These are phyloP conservation scores for Rhea americana DNA, from an alignment of 2,113 vertebrate genomes.

Conservation along the genomic window DNA sequence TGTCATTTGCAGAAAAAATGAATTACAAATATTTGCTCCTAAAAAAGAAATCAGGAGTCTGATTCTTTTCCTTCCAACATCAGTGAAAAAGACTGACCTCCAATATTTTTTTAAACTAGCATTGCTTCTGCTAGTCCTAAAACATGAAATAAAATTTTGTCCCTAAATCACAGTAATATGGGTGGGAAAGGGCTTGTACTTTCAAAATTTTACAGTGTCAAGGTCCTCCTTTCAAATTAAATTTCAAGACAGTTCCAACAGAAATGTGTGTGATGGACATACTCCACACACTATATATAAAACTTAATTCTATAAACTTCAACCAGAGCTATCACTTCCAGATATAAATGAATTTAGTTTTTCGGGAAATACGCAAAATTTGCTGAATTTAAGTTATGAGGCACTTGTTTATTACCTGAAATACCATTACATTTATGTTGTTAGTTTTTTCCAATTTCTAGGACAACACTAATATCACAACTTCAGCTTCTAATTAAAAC, in stretches of 20 bases:
- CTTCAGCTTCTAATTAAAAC: neutral
- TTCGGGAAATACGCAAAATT: neutral
- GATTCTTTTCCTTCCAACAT: neutral
- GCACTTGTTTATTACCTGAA: neutral
- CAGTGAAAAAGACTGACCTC: neutral
- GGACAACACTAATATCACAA: neutral
- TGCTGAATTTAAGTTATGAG: neutral
- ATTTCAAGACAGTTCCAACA: neutral
- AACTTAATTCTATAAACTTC: neutral
- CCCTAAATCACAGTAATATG: neutral
- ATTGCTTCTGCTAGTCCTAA: neutral
- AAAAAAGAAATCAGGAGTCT: neutral
- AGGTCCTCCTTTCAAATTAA: neutral
- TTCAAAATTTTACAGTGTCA: neutral
- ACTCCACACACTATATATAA: neutral
- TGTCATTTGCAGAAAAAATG: slow-evolving; percentile 33
- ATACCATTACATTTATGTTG: neutral
- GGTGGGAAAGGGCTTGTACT: neutral
- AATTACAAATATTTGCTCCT: slow-evolving; percentile 47
- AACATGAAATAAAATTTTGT: neutral
- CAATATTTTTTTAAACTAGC: neutral
- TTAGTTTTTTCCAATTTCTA: neutral
- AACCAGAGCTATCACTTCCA: neutral
- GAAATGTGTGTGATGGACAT: neutral
- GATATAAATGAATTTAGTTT: neutral